These are phyloP conservation scores for Eristalinus sepulchralis DNA, from an alignment of 2,888 invertebrate genomes.

Conservation along the genomic window DNA sequence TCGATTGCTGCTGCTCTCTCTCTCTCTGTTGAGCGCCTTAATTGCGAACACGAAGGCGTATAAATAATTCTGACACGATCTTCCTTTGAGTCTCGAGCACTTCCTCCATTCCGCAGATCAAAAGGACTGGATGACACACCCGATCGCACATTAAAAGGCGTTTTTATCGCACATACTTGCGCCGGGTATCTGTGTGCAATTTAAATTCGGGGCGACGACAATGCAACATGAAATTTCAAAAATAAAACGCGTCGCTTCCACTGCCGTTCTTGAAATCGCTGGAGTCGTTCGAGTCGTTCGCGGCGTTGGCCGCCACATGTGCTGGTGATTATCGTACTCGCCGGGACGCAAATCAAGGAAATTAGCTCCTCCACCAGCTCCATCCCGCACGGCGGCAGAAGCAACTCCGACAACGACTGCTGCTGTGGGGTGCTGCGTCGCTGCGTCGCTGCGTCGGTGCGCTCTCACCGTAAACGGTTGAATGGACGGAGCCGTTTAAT, in stretches of 20 bases:
- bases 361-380: conserved; percentile 56
- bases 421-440: not conserved
- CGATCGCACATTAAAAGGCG: conserved; percentile 63
- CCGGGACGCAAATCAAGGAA: conserved; percentile 66
- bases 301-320: conserved; percentile 49
- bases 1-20: not conserved
- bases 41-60: conserved; percentile 68
- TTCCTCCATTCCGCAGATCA: conserved; percentile 71
- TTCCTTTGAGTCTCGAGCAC: conserved; percentile 70
- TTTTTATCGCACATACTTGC: conserved; percentile 18
- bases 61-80: conserved; percentile 72
- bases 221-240: conserved; percentile 65
- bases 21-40: conserved; percentile 24
- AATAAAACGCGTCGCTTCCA: conserved; percentile 36
- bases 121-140: conserved; percentile 67
- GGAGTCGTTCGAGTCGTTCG: not conserved
- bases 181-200: conserved; percentile 31
- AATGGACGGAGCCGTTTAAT: conserved; percentile 68
- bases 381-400: not conserved
- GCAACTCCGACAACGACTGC: not conserved
- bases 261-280: not conserved
- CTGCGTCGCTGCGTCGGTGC: not conserved
- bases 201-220: conserved; percentile 66
- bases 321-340: conserved; percentile 68
- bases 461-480: conserved; percentile 54